Conservation (phyloP, 2,113 vertebrate species). For the Edolisoma coerulescens region DNA sequence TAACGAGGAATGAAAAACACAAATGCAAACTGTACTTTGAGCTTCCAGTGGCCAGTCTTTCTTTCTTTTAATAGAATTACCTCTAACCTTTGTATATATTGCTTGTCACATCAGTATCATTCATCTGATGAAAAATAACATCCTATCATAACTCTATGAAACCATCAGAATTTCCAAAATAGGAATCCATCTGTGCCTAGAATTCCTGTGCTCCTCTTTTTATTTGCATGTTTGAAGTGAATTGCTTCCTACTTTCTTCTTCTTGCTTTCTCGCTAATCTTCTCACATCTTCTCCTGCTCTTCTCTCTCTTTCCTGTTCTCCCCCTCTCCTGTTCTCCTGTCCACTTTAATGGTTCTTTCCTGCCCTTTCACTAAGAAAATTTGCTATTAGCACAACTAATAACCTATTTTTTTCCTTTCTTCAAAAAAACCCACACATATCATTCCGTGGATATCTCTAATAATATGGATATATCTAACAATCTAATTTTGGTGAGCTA, state of each 20-base stretch:
- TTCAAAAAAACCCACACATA: rapidly evolving
- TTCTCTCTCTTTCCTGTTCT: not conserved
- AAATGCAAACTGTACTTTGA: not conserved
- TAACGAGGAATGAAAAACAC: not conserved
- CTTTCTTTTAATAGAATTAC: not conserved
- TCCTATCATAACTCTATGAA: not conserved
- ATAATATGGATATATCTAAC: not conserved
- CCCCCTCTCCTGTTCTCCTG: not conserved
- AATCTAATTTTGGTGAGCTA: not conserved
- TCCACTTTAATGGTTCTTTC: not conserved
- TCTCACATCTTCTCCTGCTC: not conserved
- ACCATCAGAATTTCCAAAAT: not conserved
- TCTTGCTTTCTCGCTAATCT: not conserved
- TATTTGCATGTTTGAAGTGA: not conserved
- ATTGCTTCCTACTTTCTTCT: not conserved
- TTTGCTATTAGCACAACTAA: not conserved
- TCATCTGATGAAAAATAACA: not conserved
- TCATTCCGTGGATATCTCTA: not conserved
- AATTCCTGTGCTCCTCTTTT: not conserved
- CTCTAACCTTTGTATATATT: not conserved
- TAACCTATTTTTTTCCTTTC: not conserved
- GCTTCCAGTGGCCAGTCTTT: not conserved
- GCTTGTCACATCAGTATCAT: not conserved
- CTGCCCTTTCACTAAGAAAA: not conserved
- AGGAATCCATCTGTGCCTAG: not conserved